Base-by-base conservation (phyloP, 2,113 vertebrate genomes). In the Damaliscus lunatus region DNA sequence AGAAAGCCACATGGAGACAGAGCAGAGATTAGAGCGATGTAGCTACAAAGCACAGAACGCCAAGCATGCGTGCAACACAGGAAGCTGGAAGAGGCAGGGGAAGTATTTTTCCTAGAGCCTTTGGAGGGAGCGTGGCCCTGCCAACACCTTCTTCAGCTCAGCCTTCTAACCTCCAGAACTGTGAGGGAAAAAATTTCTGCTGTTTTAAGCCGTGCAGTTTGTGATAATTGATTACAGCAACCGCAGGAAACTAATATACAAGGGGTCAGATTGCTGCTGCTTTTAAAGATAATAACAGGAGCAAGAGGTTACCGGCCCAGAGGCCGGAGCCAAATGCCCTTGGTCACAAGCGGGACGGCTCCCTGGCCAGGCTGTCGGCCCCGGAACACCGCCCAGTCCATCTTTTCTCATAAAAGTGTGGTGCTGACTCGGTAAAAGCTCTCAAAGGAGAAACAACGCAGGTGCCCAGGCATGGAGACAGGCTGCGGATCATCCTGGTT, bases 61-160 rank as follows among this genome's bases (percentile, higher is more conserved):
- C 60, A 3, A 23, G 46, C 46, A 0, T 7, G 36, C 27, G 1
- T 0, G 12, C 50, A 0, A 15, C 40, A 2, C 29, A 3, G 0
- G 23, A 27, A n/a, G 5, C 40, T n/a, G 53, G 60, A 15, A 64
- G 80, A 27, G 48, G n/a, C 67, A 27, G 57, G 7, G 50, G 31
- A 25, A 23, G 10, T 3, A 8, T 16, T 21, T 33, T 5, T 2
- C 17, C 46, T 1, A 3, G 6, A 13, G 46, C 13, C 36, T 48
- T 16, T 13, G 16, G 36, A 9, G 50, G 15, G 87, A 52, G 16
- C 6, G 0, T 0, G 0, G 62, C 50, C 67, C 40, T 40, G 48
- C 46, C 23, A 5, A 6, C 14, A 23, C 60, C 74, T 46, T 31
- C 2, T 46, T 23, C 3, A 25, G 17, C 88, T 13, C 27, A 7